These are phyloP conservation scores for Lamprotornis superbus DNA, from an alignment of 2,113 vertebrate species.

Conservation along the genomic window DNA sequence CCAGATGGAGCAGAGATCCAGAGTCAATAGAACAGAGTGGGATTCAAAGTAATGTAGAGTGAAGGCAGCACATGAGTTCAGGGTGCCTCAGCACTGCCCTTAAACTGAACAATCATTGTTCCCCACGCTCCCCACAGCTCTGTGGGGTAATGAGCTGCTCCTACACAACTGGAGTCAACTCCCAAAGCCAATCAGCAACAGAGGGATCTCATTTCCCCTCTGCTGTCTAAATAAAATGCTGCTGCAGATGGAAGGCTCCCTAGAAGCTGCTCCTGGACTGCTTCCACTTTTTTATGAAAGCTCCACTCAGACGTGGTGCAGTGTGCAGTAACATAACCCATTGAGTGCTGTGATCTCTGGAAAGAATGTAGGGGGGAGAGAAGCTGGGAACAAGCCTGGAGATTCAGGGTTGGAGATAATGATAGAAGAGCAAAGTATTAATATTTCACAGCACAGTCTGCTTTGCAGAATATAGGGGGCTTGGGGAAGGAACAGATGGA, in stretches of 20 bases:
- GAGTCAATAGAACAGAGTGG: constrained; percentile 26
- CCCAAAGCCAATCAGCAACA: constrained; percentile 48
- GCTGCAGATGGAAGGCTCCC: constrained; percentile 54
- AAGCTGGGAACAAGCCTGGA: background rate
- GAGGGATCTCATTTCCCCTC: constrained; percentile 46
- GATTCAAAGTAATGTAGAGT: background rate
- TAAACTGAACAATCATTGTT: constrained; percentile 10
- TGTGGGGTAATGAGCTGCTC: background rate
- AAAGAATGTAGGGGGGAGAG: background rate
- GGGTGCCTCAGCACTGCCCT: background rate
- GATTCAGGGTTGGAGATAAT: background rate
- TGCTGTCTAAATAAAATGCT: constrained; percentile 57
- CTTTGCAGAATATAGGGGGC: background rate
- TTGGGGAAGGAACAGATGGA: constrained; percentile 47
- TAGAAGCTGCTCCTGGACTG: constrained; percentile 53
- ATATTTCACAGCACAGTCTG: constrained; percentile 47
- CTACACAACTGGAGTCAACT: background rate
- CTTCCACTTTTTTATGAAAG: constrained; percentile 57
- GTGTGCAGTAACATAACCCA: background rate
- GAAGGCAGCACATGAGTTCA: background rate
- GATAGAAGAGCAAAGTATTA: constrained; percentile 7
- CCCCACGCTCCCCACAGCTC: background rate
- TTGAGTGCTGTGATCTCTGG: background rate
- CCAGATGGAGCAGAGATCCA: constrained; percentile 50
- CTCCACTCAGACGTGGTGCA: background rate